phyloP scores from a whole-genome alignment of 2,113 vertebrate species.

The Lamprologus callipterus region DNA sequence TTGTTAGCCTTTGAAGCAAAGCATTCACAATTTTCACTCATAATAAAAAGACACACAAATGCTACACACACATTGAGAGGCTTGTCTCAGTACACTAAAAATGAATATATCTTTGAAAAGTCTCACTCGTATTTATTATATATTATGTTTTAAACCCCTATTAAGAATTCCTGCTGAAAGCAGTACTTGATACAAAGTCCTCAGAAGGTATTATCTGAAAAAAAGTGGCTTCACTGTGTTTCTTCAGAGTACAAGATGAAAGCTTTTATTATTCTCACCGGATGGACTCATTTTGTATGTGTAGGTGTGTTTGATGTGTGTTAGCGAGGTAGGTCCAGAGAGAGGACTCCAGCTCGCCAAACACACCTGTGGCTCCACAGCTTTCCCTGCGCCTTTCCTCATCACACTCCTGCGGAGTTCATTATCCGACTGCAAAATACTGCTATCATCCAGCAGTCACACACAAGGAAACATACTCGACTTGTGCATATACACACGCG shows the following conservation, averaged over 20 bases:
- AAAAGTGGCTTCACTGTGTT: background rate
- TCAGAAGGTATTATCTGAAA: background rate
- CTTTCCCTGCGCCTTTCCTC: background rate
- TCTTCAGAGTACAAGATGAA: background rate
- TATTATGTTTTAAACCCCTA: background rate
- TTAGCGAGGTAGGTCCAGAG: background rate
- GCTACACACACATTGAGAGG: background rate
- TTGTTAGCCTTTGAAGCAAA: background rate
- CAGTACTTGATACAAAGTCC: background rate
- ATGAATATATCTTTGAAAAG: background rate
- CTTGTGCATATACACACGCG: background rate
- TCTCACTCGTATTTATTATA: background rate
- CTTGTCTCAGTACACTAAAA: background rate
- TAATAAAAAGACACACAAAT: background rate
- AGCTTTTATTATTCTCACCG: constrained; percentile 1
- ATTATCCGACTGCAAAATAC: constrained; percentile 38
- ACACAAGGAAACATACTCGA: background rate
- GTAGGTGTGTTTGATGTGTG: background rate
- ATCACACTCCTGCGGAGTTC: constrained; percentile 54
- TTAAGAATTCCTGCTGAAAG: background rate
- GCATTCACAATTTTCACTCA: background rate
- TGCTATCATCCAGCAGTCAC: background rate
- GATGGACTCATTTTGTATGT: background rate
- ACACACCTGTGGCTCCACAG: constrained; percentile 30
- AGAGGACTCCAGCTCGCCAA: background rate